Evolutionary conservation across 2,888 invertebrate species (phyloP).

Genomic region (Leptarthrus brevirostris): DNA sequence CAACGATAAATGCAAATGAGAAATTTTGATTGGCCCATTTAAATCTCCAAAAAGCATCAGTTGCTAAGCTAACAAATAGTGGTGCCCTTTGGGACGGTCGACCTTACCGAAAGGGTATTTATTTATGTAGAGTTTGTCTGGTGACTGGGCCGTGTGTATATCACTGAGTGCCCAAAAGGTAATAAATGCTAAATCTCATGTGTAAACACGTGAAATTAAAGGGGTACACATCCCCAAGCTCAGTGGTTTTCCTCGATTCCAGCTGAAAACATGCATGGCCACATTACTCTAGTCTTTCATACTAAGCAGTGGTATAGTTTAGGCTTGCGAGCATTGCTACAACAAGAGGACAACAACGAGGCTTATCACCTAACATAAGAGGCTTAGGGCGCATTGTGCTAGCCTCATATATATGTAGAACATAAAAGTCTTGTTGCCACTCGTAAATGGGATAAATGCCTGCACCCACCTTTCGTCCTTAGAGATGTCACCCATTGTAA

Average conservation of each 20-base stretch:
- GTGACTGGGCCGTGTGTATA: background rate
- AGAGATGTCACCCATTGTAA: background rate
- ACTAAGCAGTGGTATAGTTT: constrained; percentile 35
- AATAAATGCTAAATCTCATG: constrained; percentile 51
- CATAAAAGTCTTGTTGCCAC: constrained; percentile 35
- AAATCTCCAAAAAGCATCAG: background rate
- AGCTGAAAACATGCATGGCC: constrained; percentile 18
- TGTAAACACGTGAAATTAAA: constrained; percentile 50
- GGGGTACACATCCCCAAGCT: constrained; percentile 15
- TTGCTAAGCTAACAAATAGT: background rate
- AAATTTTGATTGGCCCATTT: constrained; percentile 36
- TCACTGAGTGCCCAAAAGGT: constrained; percentile 34
- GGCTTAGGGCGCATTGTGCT: constrained; percentile 44
- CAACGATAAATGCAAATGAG: constrained; percentile 24
- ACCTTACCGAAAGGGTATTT: background rate
- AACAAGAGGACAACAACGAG: constrained; percentile 46
- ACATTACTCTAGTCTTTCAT: constrained; percentile 24
- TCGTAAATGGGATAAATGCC: constrained; percentile 38
- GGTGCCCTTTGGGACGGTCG: background rate
- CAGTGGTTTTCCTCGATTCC: constrained; percentile 35
- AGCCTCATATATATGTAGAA: background rate
- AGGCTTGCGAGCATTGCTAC: constrained; percentile 30
- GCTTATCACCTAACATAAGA: constrained; percentile 53
- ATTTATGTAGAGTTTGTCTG: background rate
- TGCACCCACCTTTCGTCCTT: background rate